Conservation (phyloP, 2,113 vertebrate species). For the Percopsis transmontana region DNA sequence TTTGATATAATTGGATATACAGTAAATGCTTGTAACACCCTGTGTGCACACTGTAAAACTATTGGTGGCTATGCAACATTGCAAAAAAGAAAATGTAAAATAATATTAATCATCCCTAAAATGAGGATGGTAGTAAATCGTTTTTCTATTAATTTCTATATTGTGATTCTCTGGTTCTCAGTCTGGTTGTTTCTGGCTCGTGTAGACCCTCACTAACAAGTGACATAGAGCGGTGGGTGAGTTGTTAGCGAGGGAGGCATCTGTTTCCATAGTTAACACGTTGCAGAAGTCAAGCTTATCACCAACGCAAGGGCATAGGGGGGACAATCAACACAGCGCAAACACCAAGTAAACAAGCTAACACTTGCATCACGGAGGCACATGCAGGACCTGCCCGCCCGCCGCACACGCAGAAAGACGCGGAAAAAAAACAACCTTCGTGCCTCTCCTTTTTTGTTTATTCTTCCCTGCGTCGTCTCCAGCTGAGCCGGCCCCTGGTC, state of each 20-base stretch:
- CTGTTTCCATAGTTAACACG: slow-evolving; percentile 51
- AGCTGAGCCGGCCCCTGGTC: slow-evolving; percentile 57
- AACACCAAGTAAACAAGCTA: slow-evolving; percentile 63
- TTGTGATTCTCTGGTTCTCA: slow-evolving; percentile 17
- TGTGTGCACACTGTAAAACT: too few species aligned
- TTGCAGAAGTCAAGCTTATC: slow-evolving; percentile 59
- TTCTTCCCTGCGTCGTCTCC: slow-evolving; percentile 40
- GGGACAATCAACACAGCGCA: slow-evolving; percentile 60
- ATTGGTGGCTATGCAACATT: too few species aligned
- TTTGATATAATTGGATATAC: background rate
- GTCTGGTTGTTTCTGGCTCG: slow-evolving; percentile 7
- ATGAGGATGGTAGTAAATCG: background rate
- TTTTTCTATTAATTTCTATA: slow-evolving; percentile 3
- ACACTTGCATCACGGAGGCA: slow-evolving; percentile 45
- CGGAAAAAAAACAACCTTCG: slow-evolving; percentile 11
- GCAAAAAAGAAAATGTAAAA: too few species aligned
- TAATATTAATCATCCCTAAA: too few species aligned
- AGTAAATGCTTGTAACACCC: too few species aligned
- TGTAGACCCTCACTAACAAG: background rate
- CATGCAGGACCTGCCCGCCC: slow-evolving; percentile 20
- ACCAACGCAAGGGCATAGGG: slow-evolving; percentile 50
- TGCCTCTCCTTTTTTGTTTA: slow-evolving; percentile 59
- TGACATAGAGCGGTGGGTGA: background rate
- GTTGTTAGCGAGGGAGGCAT: background rate
- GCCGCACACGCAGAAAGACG: slow-evolving; percentile 20